Evolutionary conservation across 2,113 vertebrate genomes (phyloP), one percentile per base, ranked within the genome.

Genomic region (Amblyornis subalaris): DNA sequence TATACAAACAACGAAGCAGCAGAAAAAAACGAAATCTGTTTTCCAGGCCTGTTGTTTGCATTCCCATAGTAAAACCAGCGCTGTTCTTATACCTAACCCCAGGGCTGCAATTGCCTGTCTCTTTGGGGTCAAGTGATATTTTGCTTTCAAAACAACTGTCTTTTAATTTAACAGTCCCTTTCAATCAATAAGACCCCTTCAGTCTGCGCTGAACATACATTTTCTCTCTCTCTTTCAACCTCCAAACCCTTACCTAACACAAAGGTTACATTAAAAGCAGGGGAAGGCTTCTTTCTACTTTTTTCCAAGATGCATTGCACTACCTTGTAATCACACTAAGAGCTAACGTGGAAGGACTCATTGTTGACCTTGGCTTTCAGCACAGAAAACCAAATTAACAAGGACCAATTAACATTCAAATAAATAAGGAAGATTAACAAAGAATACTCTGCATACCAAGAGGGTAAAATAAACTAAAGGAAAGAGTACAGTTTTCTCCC

Each of bases 381-480:
- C 71, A 89, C 85, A 91, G 92, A 96, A 97, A 93, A 95, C 78
- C 83, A 96, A 97, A 97, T 95, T 95, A 97, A 97, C 93, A 96
- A 95, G 97, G 86, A 82, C 95, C 96, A 97, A 95, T 96, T 97
- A 97, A 95, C 94, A 95, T 96, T 96, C 94, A 96, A 96, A 95
- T 93, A 97, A 97, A 97, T 83, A 92, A 93, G 89, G 64, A 82
- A 91, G 77, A 95, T 94, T 93, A 96, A 75, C 69, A 84, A 96
- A 94, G 67, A 94, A 85, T 78, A 93, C 77, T 51, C 73, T 74
- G 94, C 96, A 96, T 94, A 94, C 89, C 85, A 78, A 91, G 87
- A 95, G 69, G 72, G 51, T 40, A 78, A 58, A 92, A 91, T 45
- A 81, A 88, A 93, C 70, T 29, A 66, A 67, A 94, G 61, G 78